Base-by-base conservation (phyloP, 2,113 vertebrate genomes). In the Chrysochloris asiatica region DNA sequence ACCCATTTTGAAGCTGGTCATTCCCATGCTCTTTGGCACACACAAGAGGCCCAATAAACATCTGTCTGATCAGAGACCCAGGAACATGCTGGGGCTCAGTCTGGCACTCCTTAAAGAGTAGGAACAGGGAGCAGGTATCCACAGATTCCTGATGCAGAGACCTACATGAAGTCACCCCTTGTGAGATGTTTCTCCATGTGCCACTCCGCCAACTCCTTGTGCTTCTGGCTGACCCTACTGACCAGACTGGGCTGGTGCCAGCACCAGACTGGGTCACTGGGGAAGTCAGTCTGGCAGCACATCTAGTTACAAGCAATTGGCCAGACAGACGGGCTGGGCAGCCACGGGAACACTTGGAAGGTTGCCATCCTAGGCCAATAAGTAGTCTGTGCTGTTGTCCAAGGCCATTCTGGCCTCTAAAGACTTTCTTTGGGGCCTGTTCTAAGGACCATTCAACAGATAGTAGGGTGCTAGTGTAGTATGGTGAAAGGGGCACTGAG, bases 281-380 rank as follows among this genome's bases (percentile, higher is more conserved):
- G 83, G 90, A 92, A 90, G 88, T 88, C 52, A 0, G 50, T 47
- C 86, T 92, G 96, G 93, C 88, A 59, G 78, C 19, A 16, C 6
- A 28, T 38, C 36, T 59, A 52, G 71, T 12, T 21, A 36, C 61
- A 69, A 43, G 77, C 67, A 2, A 48, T 8, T 50, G 48, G 73
- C 89, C 38, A 22, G 33, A 82, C 36, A 36, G 38, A 61, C 10
- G 1, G 81, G 54, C 86, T 4, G 19, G 59, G 73, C 21, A 6
- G 84, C 84, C 91, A 14, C 0, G 0, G 36, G 56, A 52, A 77
- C 54, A 26, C 50, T 41, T 76, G 92, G 88, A 75, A 24, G 45
- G 16, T 2, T 4, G 75, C 88, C 92, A 24, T 83, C 67, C 30
- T 13, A 17, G 71, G 88, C 76, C 81, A 52, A 43, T 17, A 8